These are phyloP conservation scores for Aplocera efformata DNA, from an alignment of 2,888 invertebrate species.

Conservation along the genomic window DNA sequence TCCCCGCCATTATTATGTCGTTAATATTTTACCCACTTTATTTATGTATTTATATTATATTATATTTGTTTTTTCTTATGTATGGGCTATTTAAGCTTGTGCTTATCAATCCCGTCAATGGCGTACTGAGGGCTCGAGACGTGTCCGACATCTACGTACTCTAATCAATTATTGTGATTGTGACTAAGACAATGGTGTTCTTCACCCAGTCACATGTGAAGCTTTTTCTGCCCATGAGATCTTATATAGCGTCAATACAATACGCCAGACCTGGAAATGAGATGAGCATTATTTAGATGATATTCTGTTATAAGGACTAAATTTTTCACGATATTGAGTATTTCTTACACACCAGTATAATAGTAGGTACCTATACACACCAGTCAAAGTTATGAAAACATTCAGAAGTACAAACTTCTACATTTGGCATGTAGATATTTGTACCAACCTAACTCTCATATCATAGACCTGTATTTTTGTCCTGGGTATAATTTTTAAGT, in stretches of 20 bases:
- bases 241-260: neutral
- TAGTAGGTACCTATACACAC: too few species aligned
- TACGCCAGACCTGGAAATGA: neutral
- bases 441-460: too few species aligned
- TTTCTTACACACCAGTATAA: too few species aligned
- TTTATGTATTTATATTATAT: slow-evolving; percentile 12
- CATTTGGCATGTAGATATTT: too few species aligned
- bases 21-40: slow-evolving; percentile 17
- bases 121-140: slow-evolving; percentile 44
- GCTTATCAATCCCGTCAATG: slow-evolving; percentile 34
- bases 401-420: too few species aligned
- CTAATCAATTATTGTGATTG: slow-evolving; percentile 35
- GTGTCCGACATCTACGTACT: slow-evolving; percentile 39
- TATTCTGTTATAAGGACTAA: too few species aligned
- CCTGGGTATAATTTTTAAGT: too few species aligned
- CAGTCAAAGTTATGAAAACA: too few species aligned
- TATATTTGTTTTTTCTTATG: slow-evolving; percentile 8
- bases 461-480: too few species aligned
- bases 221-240: slow-evolving; percentile 26
- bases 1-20: slow-evolving; percentile 23
- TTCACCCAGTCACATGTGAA: slow-evolving; percentile 34
- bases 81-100: slow-evolving; percentile 29
- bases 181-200: slow-evolving; percentile 28
- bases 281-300: neutral
- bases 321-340: too few species aligned